Base-by-base conservation (phyloP, 2,888 invertebrate genomes). In the Cephus runcator region DNA sequence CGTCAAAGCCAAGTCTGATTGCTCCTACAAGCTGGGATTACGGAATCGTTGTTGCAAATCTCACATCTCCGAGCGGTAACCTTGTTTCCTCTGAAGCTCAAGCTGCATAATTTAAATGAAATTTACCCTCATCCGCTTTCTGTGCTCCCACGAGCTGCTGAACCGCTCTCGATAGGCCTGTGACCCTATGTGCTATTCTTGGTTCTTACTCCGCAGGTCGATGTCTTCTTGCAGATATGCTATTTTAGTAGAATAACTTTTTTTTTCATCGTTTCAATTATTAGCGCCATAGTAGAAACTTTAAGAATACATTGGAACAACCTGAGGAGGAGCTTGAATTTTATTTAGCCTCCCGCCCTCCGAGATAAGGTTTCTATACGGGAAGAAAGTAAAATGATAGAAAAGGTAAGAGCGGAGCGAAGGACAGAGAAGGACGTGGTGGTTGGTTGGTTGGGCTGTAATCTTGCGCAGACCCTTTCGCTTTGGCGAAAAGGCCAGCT, bases 1-100 rank as follows among this genome's bases (percentile, higher is more conserved):
- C 82, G 79, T 85, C 85, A 82, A 80, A 82, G 79, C 79, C 82
- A 81, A 80, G 81, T 84, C 84, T 83, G 84, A 87, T 87, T 85
- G 86, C 84, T 76, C 81, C 83, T 85, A 83, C 81, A 83, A 88
- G 81, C 84, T 75, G 81, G 86, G 84, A 88, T 88, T 87, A 87
- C 83, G 77, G 77, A 85, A 81, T 80, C 23, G 56, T 56, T 56
- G 56, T 56, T 56, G 56, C 56, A 23, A 23, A 56, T 56, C 56
- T 56, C 56, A 23, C 56, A 56, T 23, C 23, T 56, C 56, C 15
- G 56, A 56, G 23, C 56, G 56, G 56, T 56, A 56, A 56, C 56
- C 56, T 23, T 56, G 56, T 56, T 56, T 56, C 56, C 23, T 23
- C 23, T 23, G 15, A 23, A 56, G 56, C 56, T 56, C 56, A 56